Conservation (phyloP, 1,140 invertebrate species). For the Drosophila pectinifera region DNA sequence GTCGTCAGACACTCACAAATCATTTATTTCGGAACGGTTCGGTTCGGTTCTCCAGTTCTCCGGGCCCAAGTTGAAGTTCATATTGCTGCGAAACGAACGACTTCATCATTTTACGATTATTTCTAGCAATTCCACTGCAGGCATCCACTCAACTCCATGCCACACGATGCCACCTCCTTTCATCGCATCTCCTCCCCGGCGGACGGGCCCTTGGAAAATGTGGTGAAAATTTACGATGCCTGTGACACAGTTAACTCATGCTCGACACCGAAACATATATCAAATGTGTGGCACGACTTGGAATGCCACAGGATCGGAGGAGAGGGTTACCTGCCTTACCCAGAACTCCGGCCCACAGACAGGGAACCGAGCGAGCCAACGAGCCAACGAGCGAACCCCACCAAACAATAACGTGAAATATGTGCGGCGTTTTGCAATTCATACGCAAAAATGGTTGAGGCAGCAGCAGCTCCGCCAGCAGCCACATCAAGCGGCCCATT, state of each 20-base stretch:
- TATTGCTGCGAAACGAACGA: conserved; percentile 53
- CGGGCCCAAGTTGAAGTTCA: conserved; percentile 54
- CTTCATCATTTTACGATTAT: conserved; percentile 83
- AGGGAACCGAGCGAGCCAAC: neutral
- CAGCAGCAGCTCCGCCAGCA: conserved; percentile 21
- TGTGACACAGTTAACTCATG: conserved; percentile 83
- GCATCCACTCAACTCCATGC: conserved; percentile 2
- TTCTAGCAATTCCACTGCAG: conserved; percentile 81
- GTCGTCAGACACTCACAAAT: conserved; percentile 54
- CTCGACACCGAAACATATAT: conserved; percentile 83
- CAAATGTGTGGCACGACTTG: conserved; percentile 83
- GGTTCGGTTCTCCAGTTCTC: neutral
- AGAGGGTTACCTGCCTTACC: conserved; percentile 44
- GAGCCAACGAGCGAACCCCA: conserved; percentile 22
- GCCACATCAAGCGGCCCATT: conserved; percentile 61
- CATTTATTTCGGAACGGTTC: conserved; percentile 56
- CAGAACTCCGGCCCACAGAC: conserved; percentile 30
- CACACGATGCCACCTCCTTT: conserved; percentile 5
- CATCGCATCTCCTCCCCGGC: conserved; percentile 11
- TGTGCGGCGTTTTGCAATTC: conserved; percentile 83
- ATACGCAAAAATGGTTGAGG: conserved; percentile 81
- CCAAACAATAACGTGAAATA: conserved; percentile 83
- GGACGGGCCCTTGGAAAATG: conserved; percentile 51
- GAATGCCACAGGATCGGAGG: conserved; percentile 45
- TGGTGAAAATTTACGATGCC: conserved; percentile 83